Evolutionary conservation across 2,797 vertebrate species (phyloP).

Genomic region (Poecilia velifera): DNA sequence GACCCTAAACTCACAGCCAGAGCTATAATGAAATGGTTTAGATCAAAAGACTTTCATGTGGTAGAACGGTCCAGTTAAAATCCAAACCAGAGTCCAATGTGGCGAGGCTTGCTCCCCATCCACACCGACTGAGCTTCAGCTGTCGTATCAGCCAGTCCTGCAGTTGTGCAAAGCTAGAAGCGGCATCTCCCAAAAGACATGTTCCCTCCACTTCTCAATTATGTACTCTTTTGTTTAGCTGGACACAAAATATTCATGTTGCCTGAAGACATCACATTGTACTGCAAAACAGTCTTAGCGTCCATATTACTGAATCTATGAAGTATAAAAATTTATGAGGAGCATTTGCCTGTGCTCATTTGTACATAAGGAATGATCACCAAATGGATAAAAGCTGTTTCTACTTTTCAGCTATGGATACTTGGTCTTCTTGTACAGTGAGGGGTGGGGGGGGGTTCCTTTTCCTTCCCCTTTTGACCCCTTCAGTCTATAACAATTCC

Average conservation of each 20-base stretch:
- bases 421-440: background rate
- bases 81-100: background rate
- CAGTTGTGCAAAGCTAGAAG: background rate
- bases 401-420: background rate
- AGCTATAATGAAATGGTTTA: too few relatives aligned
- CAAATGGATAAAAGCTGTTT: constrained; percentile 2
- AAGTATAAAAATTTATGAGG: background rate
- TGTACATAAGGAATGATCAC: background rate
- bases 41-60: background rate
- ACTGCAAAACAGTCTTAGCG: background rate
- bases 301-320: background rate
- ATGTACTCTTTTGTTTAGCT: too few relatives aligned
- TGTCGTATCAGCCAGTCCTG: background rate
- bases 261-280: background rate
- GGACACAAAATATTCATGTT: background rate
- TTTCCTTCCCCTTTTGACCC: constrained; percentile 42
- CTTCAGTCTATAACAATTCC: constrained; percentile 56
- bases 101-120: background rate
- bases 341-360: background rate
- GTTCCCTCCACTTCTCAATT: background rate
- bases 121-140: background rate
- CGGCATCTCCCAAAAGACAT: background rate
- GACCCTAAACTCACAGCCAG: too few relatives aligned
- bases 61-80: background rate
- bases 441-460: constrained; percentile 12